These are phyloP conservation scores for Paralichthys olivaceus DNA, from an alignment of 2,113 vertebrate genomes.

Conservation along the genomic window DNA sequence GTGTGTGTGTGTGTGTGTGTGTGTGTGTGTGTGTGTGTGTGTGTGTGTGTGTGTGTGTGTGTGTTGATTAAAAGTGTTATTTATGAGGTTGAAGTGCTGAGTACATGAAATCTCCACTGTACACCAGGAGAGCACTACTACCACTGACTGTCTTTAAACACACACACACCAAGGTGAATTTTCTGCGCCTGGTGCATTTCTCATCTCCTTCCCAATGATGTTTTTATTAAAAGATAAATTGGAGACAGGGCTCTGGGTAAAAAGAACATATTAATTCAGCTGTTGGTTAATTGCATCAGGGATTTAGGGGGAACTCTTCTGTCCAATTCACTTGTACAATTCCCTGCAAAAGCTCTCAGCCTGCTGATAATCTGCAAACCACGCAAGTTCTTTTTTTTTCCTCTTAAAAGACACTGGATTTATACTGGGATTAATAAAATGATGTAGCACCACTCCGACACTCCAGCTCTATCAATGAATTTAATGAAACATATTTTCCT, in stretches of 20 bases:
- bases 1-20: background rate
- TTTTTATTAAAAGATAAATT: slow-evolving; percentile 73
- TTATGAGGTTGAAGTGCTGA: slow-evolving; percentile 64
- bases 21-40: too few species aligned
- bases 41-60: background rate
- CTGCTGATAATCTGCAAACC: slow-evolving; percentile 64
- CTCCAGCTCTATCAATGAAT: slow-evolving; percentile 41
- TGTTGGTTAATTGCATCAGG: slow-evolving; percentile 73
- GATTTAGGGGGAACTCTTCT: slow-evolving; percentile 60
- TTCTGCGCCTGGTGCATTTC: slow-evolving; percentile 49
- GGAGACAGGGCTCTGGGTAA: slow-evolving; percentile 47
- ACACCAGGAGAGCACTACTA: slow-evolving; percentile 20
- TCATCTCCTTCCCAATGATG: slow-evolving; percentile 53
- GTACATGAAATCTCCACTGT: slow-evolving; percentile 39
- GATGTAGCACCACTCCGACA: slow-evolving; percentile 43
- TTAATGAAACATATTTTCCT: slow-evolving; percentile 41
- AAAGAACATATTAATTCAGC: slow-evolving; percentile 67
- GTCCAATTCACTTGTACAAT: slow-evolving; percentile 68
- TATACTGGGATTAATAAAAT: slow-evolving; percentile 62
- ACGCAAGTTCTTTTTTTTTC: slow-evolving; percentile 30
- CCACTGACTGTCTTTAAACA: slow-evolving; percentile 24
- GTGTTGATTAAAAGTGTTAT: slow-evolving; percentile 62
- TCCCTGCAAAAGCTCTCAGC: slow-evolving; percentile 38
- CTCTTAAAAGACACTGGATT: slow-evolving; percentile 48
- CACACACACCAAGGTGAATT: slow-evolving; percentile 39